phyloP scores from a whole-genome alignment of 2,888 invertebrate genomes.

The Aspidapion aeneum region DNA sequence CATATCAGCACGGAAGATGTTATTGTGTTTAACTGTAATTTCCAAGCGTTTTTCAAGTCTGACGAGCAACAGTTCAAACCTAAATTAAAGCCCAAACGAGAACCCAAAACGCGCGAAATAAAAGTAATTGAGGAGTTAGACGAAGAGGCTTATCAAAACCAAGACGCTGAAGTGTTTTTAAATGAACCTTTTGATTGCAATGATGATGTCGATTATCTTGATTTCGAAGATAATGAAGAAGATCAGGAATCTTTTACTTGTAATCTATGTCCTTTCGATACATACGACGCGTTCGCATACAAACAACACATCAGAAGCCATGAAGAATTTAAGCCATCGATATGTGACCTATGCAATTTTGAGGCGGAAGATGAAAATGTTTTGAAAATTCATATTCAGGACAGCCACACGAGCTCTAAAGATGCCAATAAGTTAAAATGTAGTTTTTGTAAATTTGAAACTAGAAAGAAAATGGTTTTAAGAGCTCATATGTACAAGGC shows the following conservation, averaged over 20 bases:
- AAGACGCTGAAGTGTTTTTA: not conserved
- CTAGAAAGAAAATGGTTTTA: not conserved
- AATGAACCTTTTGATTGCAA: no score
- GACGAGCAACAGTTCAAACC: not conserved
- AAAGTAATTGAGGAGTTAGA: not conserved
- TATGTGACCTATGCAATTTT: not conserved
- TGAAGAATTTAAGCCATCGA: not conserved
- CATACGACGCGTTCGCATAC: not conserved
- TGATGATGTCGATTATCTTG: not conserved
- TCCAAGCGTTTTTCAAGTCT: not conserved
- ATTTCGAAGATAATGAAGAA: not conserved
- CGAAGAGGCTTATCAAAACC: not conserved
- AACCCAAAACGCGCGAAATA: not conserved
- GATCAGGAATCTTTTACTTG: not conserved
- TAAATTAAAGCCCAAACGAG: not conserved
- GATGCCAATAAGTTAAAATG: not conserved
- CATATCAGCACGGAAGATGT: not conserved
- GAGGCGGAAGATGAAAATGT: not conserved
- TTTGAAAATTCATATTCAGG: not conserved
- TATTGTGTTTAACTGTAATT: not conserved
- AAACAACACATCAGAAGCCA: not conserved
- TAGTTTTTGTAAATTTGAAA: not conserved
- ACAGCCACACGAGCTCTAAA: not conserved
- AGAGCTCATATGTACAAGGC: not conserved
- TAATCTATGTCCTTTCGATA: not conserved